Evolutionary conservation across 2,113 vertebrate species (phyloP).

Genomic region (Spea multiplicata): DNA sequence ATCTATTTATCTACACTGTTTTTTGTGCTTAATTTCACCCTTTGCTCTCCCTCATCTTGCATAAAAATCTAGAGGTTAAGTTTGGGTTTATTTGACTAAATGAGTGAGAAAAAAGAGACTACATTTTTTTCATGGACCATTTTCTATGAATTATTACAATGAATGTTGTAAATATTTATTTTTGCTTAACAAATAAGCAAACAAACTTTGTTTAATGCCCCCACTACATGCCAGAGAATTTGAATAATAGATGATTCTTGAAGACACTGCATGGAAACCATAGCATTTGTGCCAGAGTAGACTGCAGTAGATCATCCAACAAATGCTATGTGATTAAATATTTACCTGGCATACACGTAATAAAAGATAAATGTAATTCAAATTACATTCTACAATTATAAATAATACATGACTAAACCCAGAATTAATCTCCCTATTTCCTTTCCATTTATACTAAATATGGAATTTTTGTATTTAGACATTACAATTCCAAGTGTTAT

Average conservation of each 20-base stretch:
- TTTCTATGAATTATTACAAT: too few species aligned
- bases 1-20: too few species aligned
- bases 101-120: too few species aligned
- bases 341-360: slow-evolving; percentile 27
- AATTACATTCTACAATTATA: slow-evolving; percentile 19
- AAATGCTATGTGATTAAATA: slow-evolving; percentile 29
- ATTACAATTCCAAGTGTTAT: too few species aligned
- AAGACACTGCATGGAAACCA: slow-evolving; percentile 26
- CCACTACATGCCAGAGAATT: background rate
- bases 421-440: background rate
- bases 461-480: too few species aligned
- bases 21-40: too few species aligned
- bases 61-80: too few species aligned
- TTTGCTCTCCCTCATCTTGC: too few species aligned
- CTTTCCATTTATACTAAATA: background rate
- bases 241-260: slow-evolving; percentile 28
- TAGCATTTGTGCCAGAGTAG: slow-evolving; percentile 21
- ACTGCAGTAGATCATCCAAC: slow-evolving; percentile 6
- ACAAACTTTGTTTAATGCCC: slow-evolving; percentile 1
- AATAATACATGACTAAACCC: slow-evolving; percentile 16
- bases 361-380: slow-evolving; percentile 14
- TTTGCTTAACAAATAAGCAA: background rate
- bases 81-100: too few species aligned
- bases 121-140: too few species aligned
- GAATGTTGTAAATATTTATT: too few species aligned